Evolutionary conservation across 2,113 vertebrate species (phyloP), one percentile per base, ranked within the genome.

Genomic region (Eudyptes chrysolophus): DNA sequence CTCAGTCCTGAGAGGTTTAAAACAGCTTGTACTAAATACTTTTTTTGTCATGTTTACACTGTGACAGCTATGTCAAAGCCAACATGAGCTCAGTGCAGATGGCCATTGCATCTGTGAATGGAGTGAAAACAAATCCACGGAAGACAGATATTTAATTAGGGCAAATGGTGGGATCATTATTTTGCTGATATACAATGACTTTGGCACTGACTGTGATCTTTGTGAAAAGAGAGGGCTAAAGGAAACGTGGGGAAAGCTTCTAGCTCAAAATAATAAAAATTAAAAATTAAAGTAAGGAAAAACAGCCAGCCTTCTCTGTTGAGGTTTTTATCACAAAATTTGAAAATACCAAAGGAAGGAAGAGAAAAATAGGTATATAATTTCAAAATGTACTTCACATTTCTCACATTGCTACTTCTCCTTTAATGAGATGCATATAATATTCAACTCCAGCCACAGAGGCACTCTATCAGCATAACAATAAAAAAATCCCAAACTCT

Each of bases 101-200:
- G 93, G 94, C 17, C n/a, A n/a, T 84, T 0, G 2, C 91, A 97
- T 95, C 93, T 97, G 95, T 78, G 91, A 92, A 68, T 68, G n/a
- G 25, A 87, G n/a, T 60, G 42, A 71, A 65, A 83, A 84, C 69
- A 92, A 95, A 66, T 42, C 18, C 71, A 87, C 52, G 42, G 60
- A 96, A 94, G 51, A 64, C 26, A 70, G 76, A 89, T 44, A 95
- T 84, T 95, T 95, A 95, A 94, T 90, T 81, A 89, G 29, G 52
- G 85, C 16, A 95, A 96, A 94, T 66, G 55, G 22, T 77, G 38
- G 68, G 64, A 84, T 90, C 84, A 87, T 78, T 89, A 44, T 91
- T 91, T 92, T 89, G 10, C 32, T 74, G 42, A 60, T n/a, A 27
- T 44, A 30, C 72, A 89, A 86, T 26, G 36, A 51, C 38, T 69